These are phyloP conservation scores for Steinernema scapterisci DNA, from an alignment of 2,888 invertebrate genomes.

Conservation along the genomic window DNA sequence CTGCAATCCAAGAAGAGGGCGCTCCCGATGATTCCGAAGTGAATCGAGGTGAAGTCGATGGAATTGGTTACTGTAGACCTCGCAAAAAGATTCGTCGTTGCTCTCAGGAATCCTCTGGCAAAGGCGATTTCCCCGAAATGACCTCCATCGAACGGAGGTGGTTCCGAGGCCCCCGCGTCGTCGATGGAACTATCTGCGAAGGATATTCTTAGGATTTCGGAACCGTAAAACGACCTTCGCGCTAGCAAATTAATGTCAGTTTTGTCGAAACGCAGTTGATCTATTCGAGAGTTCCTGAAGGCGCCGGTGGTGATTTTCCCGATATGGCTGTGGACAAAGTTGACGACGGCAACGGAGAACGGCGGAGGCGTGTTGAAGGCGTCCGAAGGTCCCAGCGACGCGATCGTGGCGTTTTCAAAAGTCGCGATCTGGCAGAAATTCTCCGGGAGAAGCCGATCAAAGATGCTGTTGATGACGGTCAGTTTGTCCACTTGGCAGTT, in stretches of 20 bases:
- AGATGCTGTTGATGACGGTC: conserved; percentile 36
- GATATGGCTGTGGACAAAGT: conserved; percentile 6
- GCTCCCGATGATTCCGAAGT: neutral
- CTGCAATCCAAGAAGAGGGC: conserved; percentile 4
- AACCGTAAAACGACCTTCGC: conserved; percentile 32
- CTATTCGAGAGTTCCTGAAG: conserved; percentile 37
- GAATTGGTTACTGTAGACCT: neutral
- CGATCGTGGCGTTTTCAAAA: conserved; percentile 42
- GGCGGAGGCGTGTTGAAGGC: conserved; percentile 12
- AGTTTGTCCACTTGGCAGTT: conserved; percentile 39
- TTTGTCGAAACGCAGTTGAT: conserved; percentile 41
- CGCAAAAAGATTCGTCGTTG: conserved; percentile 34
- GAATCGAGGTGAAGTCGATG: neutral
- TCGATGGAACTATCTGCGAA: conserved; percentile 33
- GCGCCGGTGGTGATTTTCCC: conserved; percentile 35
- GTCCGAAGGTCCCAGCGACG: conserved; percentile 36
- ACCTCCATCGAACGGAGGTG: conserved; percentile 8
- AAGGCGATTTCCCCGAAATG: conserved; percentile 31
- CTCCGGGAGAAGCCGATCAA: conserved; percentile 39
- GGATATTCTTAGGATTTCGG: conserved; percentile 29
- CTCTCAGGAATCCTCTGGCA: neutral
- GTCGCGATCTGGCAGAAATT: conserved; percentile 37
- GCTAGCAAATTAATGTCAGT: neutral
- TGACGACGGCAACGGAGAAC: conserved; percentile 15
- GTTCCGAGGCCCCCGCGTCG: conserved; percentile 22